Evolutionary conservation across 2,888 invertebrate species (phyloP).

Genomic region (Panopea generosa): DNA sequence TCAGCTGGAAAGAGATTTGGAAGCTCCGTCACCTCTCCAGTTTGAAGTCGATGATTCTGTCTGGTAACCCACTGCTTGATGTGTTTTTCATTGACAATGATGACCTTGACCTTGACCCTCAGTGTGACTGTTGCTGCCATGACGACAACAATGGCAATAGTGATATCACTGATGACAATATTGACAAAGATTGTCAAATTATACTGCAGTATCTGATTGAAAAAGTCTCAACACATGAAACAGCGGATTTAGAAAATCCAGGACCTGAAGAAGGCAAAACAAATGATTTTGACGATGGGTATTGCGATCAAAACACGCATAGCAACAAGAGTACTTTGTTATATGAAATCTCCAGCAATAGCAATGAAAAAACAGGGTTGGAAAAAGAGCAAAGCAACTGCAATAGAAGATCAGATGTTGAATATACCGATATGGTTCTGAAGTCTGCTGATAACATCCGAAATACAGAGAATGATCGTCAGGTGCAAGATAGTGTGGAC

Average conservation of each 20-base stretch:
- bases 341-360: too few species aligned
- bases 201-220: constrained; percentile 14
- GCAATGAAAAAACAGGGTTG: too few species aligned
- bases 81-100: constrained; percentile 66
- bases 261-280: neutral
- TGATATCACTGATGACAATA: constrained; percentile 1
- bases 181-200: constrained; percentile 10
- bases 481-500: neutral
- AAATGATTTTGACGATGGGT: too few species aligned
- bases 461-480: too few species aligned
- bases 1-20: constrained; percentile 80
- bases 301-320: too few species aligned
- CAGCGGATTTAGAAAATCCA: neutral
- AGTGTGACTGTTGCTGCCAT: neutral
- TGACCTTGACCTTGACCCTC: constrained; percentile 19
- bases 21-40: constrained; percentile 72
- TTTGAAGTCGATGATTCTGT: constrained; percentile 75
- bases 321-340: too few species aligned
- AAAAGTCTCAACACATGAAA: neutral
- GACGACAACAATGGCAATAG: neutral
- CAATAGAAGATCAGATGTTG: too few species aligned
- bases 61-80: constrained; percentile 77
- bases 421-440: too few species aligned
- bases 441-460: too few species aligned
- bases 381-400: too few species aligned